These are phyloP conservation scores for Styela plicata DNA, from an alignment of 23 tunicate species.

Conservation along the genomic window DNA sequence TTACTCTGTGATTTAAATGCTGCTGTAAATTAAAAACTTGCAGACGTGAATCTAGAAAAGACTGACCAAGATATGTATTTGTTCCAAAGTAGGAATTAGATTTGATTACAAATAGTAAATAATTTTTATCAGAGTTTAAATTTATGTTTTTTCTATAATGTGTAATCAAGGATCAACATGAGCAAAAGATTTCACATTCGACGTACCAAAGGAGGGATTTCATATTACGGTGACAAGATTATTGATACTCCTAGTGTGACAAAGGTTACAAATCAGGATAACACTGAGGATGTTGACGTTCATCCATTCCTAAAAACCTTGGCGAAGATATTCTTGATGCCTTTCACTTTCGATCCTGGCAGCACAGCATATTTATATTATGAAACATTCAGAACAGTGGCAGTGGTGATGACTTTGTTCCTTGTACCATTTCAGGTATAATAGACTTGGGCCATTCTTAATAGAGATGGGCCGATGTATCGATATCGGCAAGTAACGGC, in stretches of 20 bases:
- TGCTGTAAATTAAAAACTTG: no score
- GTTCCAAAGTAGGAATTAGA: no score
- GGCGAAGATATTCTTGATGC: slow-evolving; percentile 34
- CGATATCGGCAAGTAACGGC: no score
- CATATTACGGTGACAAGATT: slow-evolving; percentile 40
- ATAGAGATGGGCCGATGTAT: no score
- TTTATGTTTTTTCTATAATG: no score
- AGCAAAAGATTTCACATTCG: slow-evolving; percentile 40
- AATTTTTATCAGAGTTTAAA: no score
- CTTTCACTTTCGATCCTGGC: slow-evolving; percentile 66
- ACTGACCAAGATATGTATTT: no score
- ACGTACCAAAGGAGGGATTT: slow-evolving; percentile 38
- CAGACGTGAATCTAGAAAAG: no score
- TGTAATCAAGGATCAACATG: slow-evolving; percentile 39
- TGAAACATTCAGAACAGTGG: slow-evolving; percentile 38
- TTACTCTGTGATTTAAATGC: no score
- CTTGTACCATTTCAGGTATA: slow-evolving; percentile 85
- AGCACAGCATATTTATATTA: slow-evolving; percentile 39
- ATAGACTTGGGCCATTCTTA: no score
- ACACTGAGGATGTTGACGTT: not conserved
- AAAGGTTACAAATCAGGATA: slow-evolving; percentile 5
- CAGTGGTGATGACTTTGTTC: slow-evolving; percentile 41
- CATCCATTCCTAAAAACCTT: not conserved
- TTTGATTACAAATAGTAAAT: no score
- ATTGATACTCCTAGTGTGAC: slow-evolving; percentile 9